These are phyloP conservation scores for Pseudolaguvia tuberculata DNA, from an alignment of 2,113 vertebrate genomes.

Conservation along the genomic window DNA sequence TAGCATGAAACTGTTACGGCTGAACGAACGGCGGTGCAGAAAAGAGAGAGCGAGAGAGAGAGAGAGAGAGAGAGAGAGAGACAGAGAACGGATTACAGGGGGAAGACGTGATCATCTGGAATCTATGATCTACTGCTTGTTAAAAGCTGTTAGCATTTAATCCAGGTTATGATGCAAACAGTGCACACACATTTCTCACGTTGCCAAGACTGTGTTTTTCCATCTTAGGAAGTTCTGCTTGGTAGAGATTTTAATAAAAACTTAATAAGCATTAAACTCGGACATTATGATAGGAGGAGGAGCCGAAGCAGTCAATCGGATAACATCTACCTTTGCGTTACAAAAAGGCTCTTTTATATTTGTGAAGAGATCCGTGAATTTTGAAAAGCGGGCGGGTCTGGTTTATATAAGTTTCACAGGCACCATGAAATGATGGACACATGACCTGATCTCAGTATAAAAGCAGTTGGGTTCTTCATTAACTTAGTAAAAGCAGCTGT, in stretches of 20 bases:
- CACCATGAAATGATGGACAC: not conserved
- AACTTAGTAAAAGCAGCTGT: not conserved
- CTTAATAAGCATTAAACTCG: slow-evolving; percentile 7
- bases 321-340: not conserved
- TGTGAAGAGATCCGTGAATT: not conserved
- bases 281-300: not conserved
- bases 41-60: not conserved
- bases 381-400: not conserved
- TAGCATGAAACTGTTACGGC: slow-evolving; percentile 28
- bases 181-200: not conserved
- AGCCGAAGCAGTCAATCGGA: not conserved
- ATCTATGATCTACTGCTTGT: slow-evolving; percentile 32
- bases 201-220: slow-evolving; percentile 3
- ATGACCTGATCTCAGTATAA: slow-evolving; percentile 2
- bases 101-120: slow-evolving; percentile 29
- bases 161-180: slow-evolving; percentile 21
- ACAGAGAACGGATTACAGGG: no score
- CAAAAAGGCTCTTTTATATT: not conserved
- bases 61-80: not conserved
- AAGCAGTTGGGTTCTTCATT: not conserved
- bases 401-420: not conserved
- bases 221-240: not conserved
- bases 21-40: not conserved
- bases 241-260: not conserved
- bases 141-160: slow-evolving; percentile 25